These are phyloP conservation scores for Crotalus viridis DNA, from an alignment of 2,113 vertebrate genomes.

Conservation along the genomic window DNA sequence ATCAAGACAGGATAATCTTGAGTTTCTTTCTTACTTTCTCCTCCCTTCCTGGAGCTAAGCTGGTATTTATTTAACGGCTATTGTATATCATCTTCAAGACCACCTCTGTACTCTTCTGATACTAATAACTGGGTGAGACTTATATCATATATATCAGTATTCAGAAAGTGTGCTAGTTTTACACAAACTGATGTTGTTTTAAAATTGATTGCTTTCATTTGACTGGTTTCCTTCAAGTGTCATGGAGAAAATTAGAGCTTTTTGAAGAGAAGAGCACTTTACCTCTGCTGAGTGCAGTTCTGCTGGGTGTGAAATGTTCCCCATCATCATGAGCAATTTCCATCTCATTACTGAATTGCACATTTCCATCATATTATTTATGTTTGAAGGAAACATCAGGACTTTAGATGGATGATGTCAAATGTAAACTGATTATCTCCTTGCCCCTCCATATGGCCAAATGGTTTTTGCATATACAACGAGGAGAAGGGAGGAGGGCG, in stretches of 20 bases:
- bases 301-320: neutral
- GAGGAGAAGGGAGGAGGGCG: neutral
- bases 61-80: neutral
- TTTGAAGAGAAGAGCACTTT: constrained; percentile 21
- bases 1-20: neutral
- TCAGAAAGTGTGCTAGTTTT: neutral
- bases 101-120: neutral
- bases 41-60: neutral
- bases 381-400: neutral
- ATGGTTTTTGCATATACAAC: neutral
- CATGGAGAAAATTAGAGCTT: constrained; percentile 18
- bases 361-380: constrained; percentile 18
- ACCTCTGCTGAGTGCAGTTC: neutral
- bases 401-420: neutral
- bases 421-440: neutral
- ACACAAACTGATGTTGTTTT: neutral
- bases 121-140: neutral
- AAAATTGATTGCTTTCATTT: neutral
- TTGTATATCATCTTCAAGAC: neutral
- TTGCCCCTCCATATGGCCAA: neutral
- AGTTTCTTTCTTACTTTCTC: neutral
- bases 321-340: constrained; percentile 22
- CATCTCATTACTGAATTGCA: constrained; percentile 12
- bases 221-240: constrained; percentile 3
- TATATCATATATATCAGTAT: neutral